These are phyloP conservation scores for Alligator mississippiensis DNA, from an alignment of 2,113 vertebrate species.

Conservation along the genomic window DNA sequence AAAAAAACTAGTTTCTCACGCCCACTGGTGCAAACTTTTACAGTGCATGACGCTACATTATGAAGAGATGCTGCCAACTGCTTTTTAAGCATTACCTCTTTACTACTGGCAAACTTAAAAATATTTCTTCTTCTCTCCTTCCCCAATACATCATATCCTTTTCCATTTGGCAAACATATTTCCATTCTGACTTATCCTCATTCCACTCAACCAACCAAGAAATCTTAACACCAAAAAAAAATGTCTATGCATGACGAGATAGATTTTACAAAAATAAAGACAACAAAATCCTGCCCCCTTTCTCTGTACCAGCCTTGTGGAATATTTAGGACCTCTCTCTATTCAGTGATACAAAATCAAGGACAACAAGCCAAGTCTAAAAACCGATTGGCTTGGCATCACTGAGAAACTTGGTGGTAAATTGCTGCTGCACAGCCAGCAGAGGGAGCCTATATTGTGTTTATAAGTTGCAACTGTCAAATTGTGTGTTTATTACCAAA, in stretches of 20 bases:
- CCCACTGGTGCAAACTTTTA: neutral
- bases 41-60: neutral
- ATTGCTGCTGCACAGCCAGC: neutral
- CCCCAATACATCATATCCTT: neutral
- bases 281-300: neutral
- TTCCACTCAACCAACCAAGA: neutral
- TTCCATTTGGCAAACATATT: accelerated
- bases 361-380: no score
- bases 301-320: neutral
- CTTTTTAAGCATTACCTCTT: neutral
- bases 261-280: neutral
- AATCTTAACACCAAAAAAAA: neutral
- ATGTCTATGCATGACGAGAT: neutral
- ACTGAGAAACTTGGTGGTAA: neutral
- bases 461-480: neutral
- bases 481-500: accelerated
- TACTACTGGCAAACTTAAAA: neutral
- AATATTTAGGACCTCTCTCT: neutral
- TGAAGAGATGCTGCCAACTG: neutral
- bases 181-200: neutral
- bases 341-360: neutral
- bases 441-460: neutral
- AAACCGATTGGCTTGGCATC: neutral
- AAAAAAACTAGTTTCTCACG: neutral
- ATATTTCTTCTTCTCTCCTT: neutral